phyloP scores from a whole-genome alignment of 2,888 invertebrate species.

The Byasa hedistus region DNA sequence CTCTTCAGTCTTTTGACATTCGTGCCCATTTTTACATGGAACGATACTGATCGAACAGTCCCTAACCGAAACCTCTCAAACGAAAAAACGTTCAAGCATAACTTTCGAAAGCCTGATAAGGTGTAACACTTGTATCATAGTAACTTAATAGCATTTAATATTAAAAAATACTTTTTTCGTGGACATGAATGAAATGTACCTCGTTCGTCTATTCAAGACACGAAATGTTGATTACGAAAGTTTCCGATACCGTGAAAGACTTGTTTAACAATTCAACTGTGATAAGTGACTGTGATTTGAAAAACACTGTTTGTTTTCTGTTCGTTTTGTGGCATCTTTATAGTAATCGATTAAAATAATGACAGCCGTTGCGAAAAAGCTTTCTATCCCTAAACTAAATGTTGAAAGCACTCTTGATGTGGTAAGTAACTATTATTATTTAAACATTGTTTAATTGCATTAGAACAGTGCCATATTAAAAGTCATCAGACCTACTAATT shows the following conservation, averaged over 20 bases:
- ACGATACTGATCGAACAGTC: constrained; percentile 67
- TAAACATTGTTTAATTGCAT: constrained; percentile 1
- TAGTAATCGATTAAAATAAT: constrained; percentile 55
- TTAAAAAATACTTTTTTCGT: constrained; percentile 33
- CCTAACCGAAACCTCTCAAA: constrained; percentile 53
- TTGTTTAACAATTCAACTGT: constrained; percentile 42
- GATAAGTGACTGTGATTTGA: constrained; percentile 48
- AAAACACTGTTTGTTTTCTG: constrained; percentile 34
- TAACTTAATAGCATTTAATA: constrained; percentile 53
- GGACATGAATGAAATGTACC: constrained; percentile 35
- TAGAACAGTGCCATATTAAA: constrained; percentile 4
- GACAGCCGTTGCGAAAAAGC: constrained; percentile 70
- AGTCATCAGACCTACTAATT: constrained; percentile 2
- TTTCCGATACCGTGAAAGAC: constrained; percentile 23
- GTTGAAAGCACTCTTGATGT: constrained; percentile 39
- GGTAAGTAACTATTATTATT: constrained; percentile 58
- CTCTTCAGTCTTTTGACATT: constrained; percentile 77
- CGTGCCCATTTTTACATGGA: constrained; percentile 78
- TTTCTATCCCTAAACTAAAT: constrained; percentile 35
- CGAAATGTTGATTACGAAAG: constrained; percentile 26
- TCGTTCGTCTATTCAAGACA: constrained; percentile 25
- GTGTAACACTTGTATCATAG: constrained; percentile 47
- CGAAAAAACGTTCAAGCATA: constrained; percentile 15
- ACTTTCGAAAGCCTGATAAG: constrained; percentile 40
- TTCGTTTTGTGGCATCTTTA: constrained; percentile 67